Evolutionary conservation across 2,888 invertebrate genomes (phyloP).

Genomic region (Ethmia dodecea): DNA sequence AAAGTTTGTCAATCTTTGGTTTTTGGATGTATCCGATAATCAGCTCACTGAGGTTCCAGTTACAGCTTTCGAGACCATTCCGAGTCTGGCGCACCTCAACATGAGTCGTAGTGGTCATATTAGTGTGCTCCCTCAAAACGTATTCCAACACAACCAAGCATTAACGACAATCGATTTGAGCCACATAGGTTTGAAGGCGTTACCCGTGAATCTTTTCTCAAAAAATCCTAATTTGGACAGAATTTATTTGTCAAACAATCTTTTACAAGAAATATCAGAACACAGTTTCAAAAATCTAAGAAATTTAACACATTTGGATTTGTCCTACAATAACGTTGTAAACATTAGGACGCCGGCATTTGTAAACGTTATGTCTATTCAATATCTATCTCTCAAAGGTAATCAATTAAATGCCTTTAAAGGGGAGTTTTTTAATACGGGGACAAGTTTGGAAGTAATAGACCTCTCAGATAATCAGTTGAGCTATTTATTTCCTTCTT

Average conservation of each 20-base stretch:
- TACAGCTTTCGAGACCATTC: slow-evolving; percentile 81
- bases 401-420: slow-evolving; percentile 89
- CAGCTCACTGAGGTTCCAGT: slow-evolving; percentile 84
- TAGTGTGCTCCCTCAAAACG: slow-evolving; percentile 78
- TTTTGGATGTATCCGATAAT: slow-evolving; percentile 88
- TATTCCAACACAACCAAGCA: slow-evolving; percentile 84
- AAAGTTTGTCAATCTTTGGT: slow-evolving; percentile 80
- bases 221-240: slow-evolving; percentile 81
- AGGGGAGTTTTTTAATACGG: slow-evolving; percentile 91
- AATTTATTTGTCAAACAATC: slow-evolving; percentile 84
- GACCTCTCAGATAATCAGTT: slow-evolving; percentile 89
- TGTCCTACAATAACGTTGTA: slow-evolving; percentile 87
- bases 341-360: slow-evolving; percentile 87
- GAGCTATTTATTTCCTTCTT: slow-evolving; percentile 89
- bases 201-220: slow-evolving; percentile 84
- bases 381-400: slow-evolving; percentile 82
- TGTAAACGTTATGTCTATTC: slow-evolving; percentile 85
- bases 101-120: slow-evolving; percentile 86
- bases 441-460: slow-evolving; percentile 87
- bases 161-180: slow-evolving; percentile 85
- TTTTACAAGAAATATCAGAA: slow-evolving; percentile 86
- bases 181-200: slow-evolving; percentile 82
- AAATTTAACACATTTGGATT: slow-evolving; percentile 85
- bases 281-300: slow-evolving; percentile 86
- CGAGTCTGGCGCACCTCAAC: slow-evolving; percentile 83